Percentiles rank a stretch among this genome's conserved stretches.
Conservation (phyloP, 2,888 invertebrate genomes). For the Platynereis dumerilii region DNA sequence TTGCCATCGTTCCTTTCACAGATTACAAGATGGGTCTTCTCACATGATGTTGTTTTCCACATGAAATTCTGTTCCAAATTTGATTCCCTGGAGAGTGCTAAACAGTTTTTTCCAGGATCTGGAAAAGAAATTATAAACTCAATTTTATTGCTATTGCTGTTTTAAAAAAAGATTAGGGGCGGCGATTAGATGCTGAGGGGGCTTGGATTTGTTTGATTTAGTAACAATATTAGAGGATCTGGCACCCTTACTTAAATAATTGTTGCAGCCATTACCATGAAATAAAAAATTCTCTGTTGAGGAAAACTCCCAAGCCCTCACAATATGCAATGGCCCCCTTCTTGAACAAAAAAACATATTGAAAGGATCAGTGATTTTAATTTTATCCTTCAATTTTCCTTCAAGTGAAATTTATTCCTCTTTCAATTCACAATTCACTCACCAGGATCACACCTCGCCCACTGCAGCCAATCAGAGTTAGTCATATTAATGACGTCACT, state of each 20-base stretch:
- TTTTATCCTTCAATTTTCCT: too few relatives aligned
- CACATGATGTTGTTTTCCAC: background rate
- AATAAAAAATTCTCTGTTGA: background rate
- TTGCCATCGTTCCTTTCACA: slow-evolving; percentile 5
- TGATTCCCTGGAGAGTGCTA: background rate
- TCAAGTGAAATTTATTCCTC: too few relatives aligned
- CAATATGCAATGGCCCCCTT: too few relatives aligned
- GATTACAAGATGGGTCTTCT: background rate
- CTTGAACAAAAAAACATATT: background rate
- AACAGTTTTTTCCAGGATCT: background rate
- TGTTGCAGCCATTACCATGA: background rate
- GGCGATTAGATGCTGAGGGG: too few relatives aligned
- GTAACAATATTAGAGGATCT: too few relatives aligned
- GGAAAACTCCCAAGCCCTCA: too few relatives aligned
- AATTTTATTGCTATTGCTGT: too few relatives aligned
- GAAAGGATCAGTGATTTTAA: background rate
- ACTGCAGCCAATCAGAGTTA: background rate
- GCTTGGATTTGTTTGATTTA: too few relatives aligned
- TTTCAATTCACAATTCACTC: too few relatives aligned
- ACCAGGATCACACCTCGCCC: background rate
- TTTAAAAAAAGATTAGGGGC: background rate
- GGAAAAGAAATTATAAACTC: too few relatives aligned
- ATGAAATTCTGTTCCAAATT: background rate
- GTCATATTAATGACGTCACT: background rate
- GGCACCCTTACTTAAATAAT: too few relatives aligned